Percentiles rank a stretch among this genome's conserved stretches.
phyloP scores from a whole-genome alignment of 2,797 vertebrate species.

The Pipistrellus kuhlii region DNA sequence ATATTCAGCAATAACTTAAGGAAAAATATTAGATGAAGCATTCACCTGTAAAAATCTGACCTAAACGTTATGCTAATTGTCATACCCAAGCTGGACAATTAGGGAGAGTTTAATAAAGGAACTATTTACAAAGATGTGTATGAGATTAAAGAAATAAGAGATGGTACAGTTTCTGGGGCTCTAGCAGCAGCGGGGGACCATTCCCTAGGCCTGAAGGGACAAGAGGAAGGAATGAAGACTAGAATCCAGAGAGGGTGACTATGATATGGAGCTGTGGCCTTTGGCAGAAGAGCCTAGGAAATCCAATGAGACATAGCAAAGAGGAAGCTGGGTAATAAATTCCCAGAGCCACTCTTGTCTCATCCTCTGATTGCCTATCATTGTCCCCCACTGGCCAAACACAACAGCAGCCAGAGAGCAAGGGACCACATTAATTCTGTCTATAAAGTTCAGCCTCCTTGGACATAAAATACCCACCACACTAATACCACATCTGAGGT shows the following conservation, averaged over 20 bases:
- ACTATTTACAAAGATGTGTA: neutral
- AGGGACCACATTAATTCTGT: neutral
- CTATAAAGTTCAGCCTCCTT: neutral
- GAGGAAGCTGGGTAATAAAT: neutral
- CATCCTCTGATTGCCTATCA: neutral
- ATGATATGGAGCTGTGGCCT: neutral
- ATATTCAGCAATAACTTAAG: neutral
- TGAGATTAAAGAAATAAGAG: neutral
- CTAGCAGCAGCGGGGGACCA: neutral
- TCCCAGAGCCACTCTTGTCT: neutral
- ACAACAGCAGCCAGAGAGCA: neutral
- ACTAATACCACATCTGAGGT: neutral
- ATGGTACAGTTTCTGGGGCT: neutral
- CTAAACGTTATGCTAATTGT: neutral
- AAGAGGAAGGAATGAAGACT: neutral
- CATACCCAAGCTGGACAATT: neutral
- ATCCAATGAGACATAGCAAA: neutral
- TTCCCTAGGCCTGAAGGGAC: neutral
- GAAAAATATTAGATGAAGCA: neutral
- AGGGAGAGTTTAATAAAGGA: neutral
- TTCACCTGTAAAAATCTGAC: slow-evolving; percentile 21
- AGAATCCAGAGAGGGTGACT: neutral
- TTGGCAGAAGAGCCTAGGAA: neutral
- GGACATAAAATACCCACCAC: neutral
- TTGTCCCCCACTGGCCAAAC: neutral